Evolutionary conservation across 2,888 invertebrate species (phyloP).

Genomic region (Podabrus alpinus): DNA sequence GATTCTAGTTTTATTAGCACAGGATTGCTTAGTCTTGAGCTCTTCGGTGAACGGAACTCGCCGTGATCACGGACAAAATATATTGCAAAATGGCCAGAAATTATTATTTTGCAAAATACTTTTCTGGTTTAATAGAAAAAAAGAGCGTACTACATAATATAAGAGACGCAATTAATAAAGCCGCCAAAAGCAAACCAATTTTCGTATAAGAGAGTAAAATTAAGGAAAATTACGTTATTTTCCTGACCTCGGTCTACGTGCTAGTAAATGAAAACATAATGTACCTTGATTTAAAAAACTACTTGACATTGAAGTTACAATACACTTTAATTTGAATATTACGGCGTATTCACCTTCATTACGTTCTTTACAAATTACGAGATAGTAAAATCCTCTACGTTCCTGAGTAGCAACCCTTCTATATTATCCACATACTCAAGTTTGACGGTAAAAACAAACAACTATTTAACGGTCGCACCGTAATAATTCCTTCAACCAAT

Average conservation of each 20-base stretch:
- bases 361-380: conserved; percentile 21
- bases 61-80: no score
- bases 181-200: conserved; percentile 19
- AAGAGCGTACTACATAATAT: no score
- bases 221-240: conserved; percentile 34
- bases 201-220: conserved; percentile 11
- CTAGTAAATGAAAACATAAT: conserved; percentile 27
- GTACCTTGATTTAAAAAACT: conserved; percentile 29
- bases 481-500: no score
- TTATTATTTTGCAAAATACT: no score
- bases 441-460: no score
- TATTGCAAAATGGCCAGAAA: no score
- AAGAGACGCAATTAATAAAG: background rate
- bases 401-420: background rate
- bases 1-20: background rate
- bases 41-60: background rate
- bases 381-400: conserved; percentile 11
- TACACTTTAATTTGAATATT: conserved; percentile 21
- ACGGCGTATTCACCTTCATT: conserved; percentile 26
- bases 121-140: no score
- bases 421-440: background rate
- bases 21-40: background rate
- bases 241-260: conserved; percentile 36
- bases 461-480: no score
- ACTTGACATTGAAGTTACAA: conserved; percentile 31